Evolutionary conservation across 2,888 invertebrate species (phyloP).

Genomic region (Pemphredon lugubris): DNA sequence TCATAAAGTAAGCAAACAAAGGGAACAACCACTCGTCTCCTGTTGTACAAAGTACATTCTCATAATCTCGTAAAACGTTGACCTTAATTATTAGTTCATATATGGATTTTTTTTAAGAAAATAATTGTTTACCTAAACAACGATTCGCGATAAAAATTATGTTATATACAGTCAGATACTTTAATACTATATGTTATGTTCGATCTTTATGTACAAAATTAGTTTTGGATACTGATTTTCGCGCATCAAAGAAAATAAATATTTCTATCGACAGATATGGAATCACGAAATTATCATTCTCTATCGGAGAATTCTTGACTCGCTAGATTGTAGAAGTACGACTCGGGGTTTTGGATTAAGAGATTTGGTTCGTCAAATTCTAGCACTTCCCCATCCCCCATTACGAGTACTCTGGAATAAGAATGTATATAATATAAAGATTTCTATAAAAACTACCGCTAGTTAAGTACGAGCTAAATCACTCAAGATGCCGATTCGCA

Average conservation of each 20-base stretch:
- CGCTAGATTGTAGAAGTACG: constrained; percentile 86
- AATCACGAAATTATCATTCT: constrained; percentile 55
- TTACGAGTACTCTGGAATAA: constrained; percentile 85
- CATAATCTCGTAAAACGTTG: constrained; percentile 11
- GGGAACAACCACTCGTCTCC: no score
- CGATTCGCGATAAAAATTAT: constrained; percentile 10
- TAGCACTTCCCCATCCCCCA: constrained; percentile 87
- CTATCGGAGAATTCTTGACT: constrained; percentile 81
- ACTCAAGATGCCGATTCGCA: no score
- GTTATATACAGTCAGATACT: constrained; percentile 17
- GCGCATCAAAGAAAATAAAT: constrained; percentile 36
- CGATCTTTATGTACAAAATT: background rate
- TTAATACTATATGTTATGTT: constrained; percentile 26
- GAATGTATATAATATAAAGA: background rate
- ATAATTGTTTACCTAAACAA: constrained; percentile 13
- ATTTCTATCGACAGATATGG: constrained; percentile 10
- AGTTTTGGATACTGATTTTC: no score
- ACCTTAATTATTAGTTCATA: constrained; percentile 1
- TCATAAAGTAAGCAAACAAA: constrained; percentile 10
- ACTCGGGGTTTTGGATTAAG: constrained; percentile 84
- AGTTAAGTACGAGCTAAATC: no score
- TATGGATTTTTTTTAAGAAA: constrained; percentile 26
- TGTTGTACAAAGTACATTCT: no score
- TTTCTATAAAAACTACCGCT: background rate
- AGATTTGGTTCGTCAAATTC: constrained; percentile 87